Base-by-base conservation (phyloP, 2,797 vertebrate genomes). In the Alfaro cultratus region DNA sequence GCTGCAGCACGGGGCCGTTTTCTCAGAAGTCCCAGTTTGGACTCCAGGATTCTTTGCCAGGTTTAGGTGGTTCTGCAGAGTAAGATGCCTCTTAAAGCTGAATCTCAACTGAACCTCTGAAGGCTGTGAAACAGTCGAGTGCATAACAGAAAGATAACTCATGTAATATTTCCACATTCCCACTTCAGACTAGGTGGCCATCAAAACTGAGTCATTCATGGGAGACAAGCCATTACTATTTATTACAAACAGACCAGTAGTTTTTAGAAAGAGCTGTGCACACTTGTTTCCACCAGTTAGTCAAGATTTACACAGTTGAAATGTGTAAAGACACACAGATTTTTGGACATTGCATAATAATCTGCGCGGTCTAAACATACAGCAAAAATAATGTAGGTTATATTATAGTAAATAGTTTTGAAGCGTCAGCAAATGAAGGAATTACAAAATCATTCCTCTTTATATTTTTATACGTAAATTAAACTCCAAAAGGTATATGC, bases 141-240 rank as follows among this genome's bases (percentile, higher is more conserved):
- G 75, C 83, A 75, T 87, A 87, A 89, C 88, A 86, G 85, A 90
- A 82, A 89, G 86, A 91, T 92, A 87, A 87, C 85, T 90, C 85
- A 70, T 80, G 82, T 21, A 36, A 26, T 76, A 41, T 90, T 92
- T 89, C 83, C 34, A 79, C 87, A 92, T 94, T 92, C 89, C 83
- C 82, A 87, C 87, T 92, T 90, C 89, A 84, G 88, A 67, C 85
- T 90, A 9, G 31, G 77, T 73, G 75, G 81, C 72, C 81, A 73
- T 79, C 11, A 78, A 45, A 2, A 36, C 67, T 57, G 67, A 84
- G 62, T 46, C 79, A 78, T 74, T 77, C 96, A 96, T 95, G 95
- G 95, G 96, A 97, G 93, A 87, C 89, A 55, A 94, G 95, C 95
- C 92, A 49, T 92, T 94, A 94, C 96, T 95, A 94, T 97, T 97